phyloP scores from a whole-genome alignment of 1,140 invertebrate genomes.

The Wiebesia pumilae region DNA sequence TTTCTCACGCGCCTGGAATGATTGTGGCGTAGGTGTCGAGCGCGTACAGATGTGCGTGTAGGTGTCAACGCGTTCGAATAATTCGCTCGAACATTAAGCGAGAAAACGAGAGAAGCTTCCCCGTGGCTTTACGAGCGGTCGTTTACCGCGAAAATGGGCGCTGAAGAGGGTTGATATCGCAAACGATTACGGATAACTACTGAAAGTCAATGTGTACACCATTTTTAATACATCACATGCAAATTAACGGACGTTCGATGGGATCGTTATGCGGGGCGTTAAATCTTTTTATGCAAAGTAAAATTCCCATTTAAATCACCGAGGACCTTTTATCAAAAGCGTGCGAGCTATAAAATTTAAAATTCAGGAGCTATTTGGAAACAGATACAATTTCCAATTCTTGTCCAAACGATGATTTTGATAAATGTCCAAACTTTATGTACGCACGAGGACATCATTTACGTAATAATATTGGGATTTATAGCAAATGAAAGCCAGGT shows the following conservation, averaged over 20 bases:
- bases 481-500: background rate
- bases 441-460: background rate
- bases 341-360: background rate
- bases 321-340: background rate
- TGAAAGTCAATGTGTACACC: constrained; percentile 41
- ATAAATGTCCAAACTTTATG: background rate
- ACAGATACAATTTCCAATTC: background rate
- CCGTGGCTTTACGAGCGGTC: constrained; percentile 51
- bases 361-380: background rate
- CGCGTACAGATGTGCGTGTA: background rate
- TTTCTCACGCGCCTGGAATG: background rate
- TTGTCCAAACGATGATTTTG: background rate
- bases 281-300: constrained; percentile 28
- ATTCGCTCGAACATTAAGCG: constrained; percentile 48
- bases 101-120: constrained; percentile 32
- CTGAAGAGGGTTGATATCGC: constrained; percentile 47
- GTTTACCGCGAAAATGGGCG: constrained; percentile 50
- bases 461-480: background rate
- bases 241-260: constrained; percentile 32
- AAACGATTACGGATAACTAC: constrained; percentile 53
- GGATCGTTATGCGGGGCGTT: constrained; percentile 7
- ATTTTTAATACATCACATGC: constrained; percentile 51
- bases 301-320: background rate
- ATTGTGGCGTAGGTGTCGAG: background rate
- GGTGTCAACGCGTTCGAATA: constrained; percentile 45